Conservation (phyloP, 1,140 invertebrate genomes). For the Melanaphis sacchari region DNA sequence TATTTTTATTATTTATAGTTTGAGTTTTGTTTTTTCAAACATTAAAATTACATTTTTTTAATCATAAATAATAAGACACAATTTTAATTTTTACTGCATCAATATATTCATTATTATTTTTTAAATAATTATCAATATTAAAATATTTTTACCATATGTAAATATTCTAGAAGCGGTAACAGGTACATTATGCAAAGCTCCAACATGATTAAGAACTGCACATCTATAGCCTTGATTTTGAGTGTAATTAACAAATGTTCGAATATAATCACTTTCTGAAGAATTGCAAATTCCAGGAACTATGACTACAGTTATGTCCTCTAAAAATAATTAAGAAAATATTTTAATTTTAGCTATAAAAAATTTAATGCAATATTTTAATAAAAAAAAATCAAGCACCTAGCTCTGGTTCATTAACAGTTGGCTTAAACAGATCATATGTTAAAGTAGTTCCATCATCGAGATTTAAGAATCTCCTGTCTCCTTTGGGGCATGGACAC, state of each 20-base stretch:
- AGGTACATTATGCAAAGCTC: conserved; percentile 82
- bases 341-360: not conserved
- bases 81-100: too few species aligned
- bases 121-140: not conserved
- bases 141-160: conserved; percentile 78
- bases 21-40: too few species aligned
- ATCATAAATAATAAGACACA: too few species aligned
- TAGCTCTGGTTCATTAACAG: conserved; percentile 65
- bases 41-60: too few species aligned
- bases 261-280: conserved; percentile 90
- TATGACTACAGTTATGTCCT: conserved; percentile 86
- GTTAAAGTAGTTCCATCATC: conserved; percentile 86
- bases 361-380: not conserved
- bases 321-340: conserved; percentile 66
- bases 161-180: conserved; percentile 89
- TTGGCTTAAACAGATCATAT: conserved; percentile 89
- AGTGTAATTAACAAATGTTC: conserved; percentile 89
- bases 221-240: conserved; percentile 89
- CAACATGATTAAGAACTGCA: conserved; percentile 93
- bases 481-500: conserved; percentile 85
- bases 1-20: too few species aligned
- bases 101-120: too few species aligned
- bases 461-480: conserved; percentile 76
- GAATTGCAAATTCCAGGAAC: conserved; percentile 93
- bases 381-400: not conserved